Conservation (phyloP, 2,888 invertebrate species). For the Ophonus ardosiacus region DNA sequence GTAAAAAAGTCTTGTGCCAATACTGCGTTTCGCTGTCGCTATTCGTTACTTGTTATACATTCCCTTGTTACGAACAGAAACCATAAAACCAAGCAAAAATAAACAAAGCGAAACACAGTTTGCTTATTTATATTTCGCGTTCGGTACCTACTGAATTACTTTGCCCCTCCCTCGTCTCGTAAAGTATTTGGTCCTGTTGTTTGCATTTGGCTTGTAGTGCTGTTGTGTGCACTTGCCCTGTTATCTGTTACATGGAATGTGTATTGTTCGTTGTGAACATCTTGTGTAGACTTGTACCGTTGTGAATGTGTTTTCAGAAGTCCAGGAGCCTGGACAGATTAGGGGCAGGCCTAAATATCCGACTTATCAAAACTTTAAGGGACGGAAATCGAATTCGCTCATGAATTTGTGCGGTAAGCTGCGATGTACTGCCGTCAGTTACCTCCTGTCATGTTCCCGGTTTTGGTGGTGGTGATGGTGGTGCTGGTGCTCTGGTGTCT, state of each 20-base stretch:
- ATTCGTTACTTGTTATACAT: constrained; percentile 9
- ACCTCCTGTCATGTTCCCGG: constrained; percentile 59
- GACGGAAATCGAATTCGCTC: constrained; percentile 95
- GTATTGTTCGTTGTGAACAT: constrained; percentile 52
- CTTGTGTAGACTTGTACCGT: constrained; percentile 70
- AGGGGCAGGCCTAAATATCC: constrained; percentile 91
- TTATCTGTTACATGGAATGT: constrained; percentile 51
- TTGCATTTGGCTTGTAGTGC: constrained; percentile 57
- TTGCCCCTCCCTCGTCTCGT: constrained; percentile 10
- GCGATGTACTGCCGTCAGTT: constrained; percentile 67
- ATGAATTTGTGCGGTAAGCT: constrained; percentile 97
- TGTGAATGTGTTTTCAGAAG: constrained; percentile 86
- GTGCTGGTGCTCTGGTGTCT: constrained; percentile 71
- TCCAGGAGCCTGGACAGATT: constrained; percentile 86
- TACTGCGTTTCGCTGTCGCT: constrained; percentile 7
- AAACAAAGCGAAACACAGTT: constrained; percentile 42
- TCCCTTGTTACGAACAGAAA: constrained; percentile 17
- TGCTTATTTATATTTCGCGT: constrained; percentile 66
- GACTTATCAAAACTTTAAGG: constrained; percentile 93
- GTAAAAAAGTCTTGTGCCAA: constrained; percentile 71
- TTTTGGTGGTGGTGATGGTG: constrained; percentile 66
- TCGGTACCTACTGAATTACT: constrained; percentile 23
- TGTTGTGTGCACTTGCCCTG: constrained; percentile 57
- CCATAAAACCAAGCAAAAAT: constrained; percentile 20
- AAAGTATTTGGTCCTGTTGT: constrained; percentile 36